Base-by-base conservation (phyloP, 2,888 invertebrate genomes). In the Balanococcus diminutus region DNA sequence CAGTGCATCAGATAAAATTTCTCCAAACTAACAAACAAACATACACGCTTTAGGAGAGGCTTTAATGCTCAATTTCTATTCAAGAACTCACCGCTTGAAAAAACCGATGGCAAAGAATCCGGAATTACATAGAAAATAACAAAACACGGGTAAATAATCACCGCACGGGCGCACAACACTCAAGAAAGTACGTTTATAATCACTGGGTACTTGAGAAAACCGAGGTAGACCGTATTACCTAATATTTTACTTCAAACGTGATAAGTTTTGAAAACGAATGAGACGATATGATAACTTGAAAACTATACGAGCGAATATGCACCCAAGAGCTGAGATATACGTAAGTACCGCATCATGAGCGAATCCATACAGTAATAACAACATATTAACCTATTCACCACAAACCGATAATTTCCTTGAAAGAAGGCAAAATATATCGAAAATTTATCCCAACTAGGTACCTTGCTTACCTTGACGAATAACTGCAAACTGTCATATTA, bases 401-500 rank as follows among this genome's bases (percentile, higher is more conserved):
- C 61, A 67, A 67, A 11, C 25, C 61, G 61, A 28, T 67, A 67
- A 28, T 67, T 67, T 28, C 61, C 61, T 67, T 14, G 61, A 28
- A 28, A 11, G 61, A 67, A 67, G 61, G 61, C 61, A n/a, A 67
- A 51, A 19, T 51, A 67, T 67, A 67, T 67, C 28, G 61, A 67
- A 67, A 67, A 28, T 67, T 67, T 67, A 67, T 25, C 61, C 61
- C 5, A 67, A 5, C n/a, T 51, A 51, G 51, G 19, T 19, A 67
- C 61, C 61, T 67, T 9, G 56, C 25, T 67, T 67, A 25, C 61
- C 61, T 67, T 67, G 61, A 28, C 61, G 61, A 67, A 28, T 67
- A 67, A 67, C 61, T 11, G 61, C 61, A 67, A 67, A 67, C 25
- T 67, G 61, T 67, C 61, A 67, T 67, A 67, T 25, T 67, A 28